A percentile compares a stretch with the other conserved stretches of the same genome.
These are phyloP conservation scores for Drepana falcataria DNA, from an alignment of 2,888 invertebrate species.

Conservation along the genomic window DNA sequence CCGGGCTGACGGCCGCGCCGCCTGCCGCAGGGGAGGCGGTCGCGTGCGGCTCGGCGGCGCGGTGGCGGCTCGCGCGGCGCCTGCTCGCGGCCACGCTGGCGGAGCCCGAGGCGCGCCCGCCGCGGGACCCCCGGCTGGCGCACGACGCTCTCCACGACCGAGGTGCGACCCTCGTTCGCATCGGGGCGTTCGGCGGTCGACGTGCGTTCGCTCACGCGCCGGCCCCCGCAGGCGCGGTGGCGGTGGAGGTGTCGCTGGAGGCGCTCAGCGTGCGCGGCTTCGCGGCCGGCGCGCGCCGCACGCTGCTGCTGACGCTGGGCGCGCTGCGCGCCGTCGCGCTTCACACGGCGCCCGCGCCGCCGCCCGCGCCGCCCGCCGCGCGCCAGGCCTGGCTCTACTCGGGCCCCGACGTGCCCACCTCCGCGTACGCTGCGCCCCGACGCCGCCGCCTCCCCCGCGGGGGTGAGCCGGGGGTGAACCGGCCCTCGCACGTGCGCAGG, in stretches of 20 bases:
- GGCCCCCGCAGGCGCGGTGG: constrained; percentile 74
- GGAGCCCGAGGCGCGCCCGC: constrained; percentile 21
- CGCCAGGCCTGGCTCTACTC: constrained; percentile 58
- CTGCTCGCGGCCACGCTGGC: constrained; percentile 23
- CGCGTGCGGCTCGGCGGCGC: constrained; percentile 81
- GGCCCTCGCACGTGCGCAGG: constrained; percentile 22
- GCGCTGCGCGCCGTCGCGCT: constrained; percentile 44
- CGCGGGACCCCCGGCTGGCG: constrained; percentile 60
- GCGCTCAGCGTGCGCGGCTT: constrained; percentile 59
- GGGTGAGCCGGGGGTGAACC: neutral
- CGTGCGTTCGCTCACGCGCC: neutral
- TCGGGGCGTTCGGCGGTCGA: no score
- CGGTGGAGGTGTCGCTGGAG: constrained; percentile 80
- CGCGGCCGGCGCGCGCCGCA: constrained; percentile 37
- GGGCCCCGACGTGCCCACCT: constrained; percentile 47
- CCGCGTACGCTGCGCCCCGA: constrained; percentile 39
- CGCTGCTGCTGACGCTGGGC: constrained; percentile 36
- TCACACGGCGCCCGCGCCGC: constrained; percentile 38
- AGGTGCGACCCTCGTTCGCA: constrained; percentile 36
- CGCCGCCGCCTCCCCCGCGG: neutral
- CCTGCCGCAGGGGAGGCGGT: no score
- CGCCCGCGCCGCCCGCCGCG: neutral
- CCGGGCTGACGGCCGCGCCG: no score
- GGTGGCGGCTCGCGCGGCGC: constrained; percentile 76
- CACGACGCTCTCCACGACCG: constrained; percentile 70